phyloP scores from a whole-genome alignment of 1,140 invertebrate species.

The Drosophila elegans region DNA sequence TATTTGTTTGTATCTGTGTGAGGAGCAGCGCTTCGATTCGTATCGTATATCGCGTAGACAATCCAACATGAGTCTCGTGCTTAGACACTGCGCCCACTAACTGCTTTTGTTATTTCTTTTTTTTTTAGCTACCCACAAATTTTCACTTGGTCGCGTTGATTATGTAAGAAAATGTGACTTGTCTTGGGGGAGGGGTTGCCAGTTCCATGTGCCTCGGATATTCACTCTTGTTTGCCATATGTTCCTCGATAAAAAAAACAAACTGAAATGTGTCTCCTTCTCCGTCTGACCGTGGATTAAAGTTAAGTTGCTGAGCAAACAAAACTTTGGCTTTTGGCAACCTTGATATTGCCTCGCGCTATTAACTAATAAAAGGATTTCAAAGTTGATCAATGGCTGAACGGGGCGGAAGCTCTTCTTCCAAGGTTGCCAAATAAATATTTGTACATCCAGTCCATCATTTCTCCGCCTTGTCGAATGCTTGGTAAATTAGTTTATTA shows the following conservation, averaged over 20 bases:
- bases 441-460: conserved; percentile 9
- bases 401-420: conserved; percentile 9
- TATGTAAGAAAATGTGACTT: conserved; percentile 76
- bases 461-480: not conserved
- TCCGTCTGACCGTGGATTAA: conserved; percentile 62
- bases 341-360: conserved; percentile 60
- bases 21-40: conserved; percentile 34
- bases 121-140: conserved; percentile 18
- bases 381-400: conserved; percentile 62
- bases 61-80: conserved; percentile 76
- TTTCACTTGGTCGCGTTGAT: conserved; percentile 47
- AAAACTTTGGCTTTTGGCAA: conserved; percentile 41
- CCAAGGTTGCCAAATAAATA: conserved; percentile 37
- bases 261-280: conserved; percentile 41
- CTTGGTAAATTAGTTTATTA: conserved; percentile 7
- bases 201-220: conserved; percentile 55
- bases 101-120: conserved; percentile 9
- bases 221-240: conserved; percentile 52
- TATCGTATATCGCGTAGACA: conserved; percentile 45
- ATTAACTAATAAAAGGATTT: conserved; percentile 65
- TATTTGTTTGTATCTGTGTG: conserved; percentile 3
- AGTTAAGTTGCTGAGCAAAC: conserved; percentile 67
- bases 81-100: conserved; percentile 43
- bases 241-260: conserved; percentile 58
- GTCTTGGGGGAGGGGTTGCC: conserved; percentile 20